Percentiles rank a stretch among this genome's conserved stretches.
These are phyloP conservation scores for Elmis aenea DNA, from an alignment of 2,888 invertebrate genomes.

Conservation along the genomic window DNA sequence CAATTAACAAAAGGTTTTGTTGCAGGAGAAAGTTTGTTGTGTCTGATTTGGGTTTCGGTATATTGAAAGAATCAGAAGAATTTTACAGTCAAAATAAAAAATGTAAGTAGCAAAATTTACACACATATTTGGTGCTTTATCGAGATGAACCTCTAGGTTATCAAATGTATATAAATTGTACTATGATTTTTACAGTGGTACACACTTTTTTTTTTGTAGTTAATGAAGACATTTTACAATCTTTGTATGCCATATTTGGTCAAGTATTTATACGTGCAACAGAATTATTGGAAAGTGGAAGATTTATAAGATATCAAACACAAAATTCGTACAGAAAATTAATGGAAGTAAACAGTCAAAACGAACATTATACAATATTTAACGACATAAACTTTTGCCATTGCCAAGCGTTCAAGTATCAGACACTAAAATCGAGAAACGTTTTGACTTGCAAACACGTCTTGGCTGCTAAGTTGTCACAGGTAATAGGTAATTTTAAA, in stretches of 20 bases:
- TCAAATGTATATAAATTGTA: too few relatives aligned
- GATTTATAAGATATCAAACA: conserved; percentile 50
- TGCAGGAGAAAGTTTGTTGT: too few relatives aligned
- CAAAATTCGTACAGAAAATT: conserved; percentile 46
- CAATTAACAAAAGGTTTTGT: too few relatives aligned
- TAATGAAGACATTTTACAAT: conserved; percentile 52
- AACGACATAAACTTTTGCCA: conserved; percentile 63
- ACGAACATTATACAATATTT: conserved; percentile 58
- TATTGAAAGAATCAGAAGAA: conserved; percentile 27
- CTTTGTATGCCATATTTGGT: conserved; percentile 57
- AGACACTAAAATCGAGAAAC: conserved; percentile 52
- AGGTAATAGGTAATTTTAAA: conserved; percentile 44
- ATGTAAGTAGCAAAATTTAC: conserved; percentile 25
- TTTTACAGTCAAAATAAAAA: conserved; percentile 23
- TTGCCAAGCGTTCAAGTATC: conserved; percentile 56
- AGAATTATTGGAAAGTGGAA: conserved; percentile 57
- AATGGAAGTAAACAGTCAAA: conserved; percentile 56
- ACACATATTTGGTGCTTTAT: too few relatives aligned
- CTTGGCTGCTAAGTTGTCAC: conserved; percentile 57
- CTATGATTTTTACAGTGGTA: conserved; percentile 6
- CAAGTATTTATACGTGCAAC: conserved; percentile 54
- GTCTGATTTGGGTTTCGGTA: too few relatives aligned
- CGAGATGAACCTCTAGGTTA: too few relatives aligned
- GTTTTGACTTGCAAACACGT: conserved; percentile 64
- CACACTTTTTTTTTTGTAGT: conserved; percentile 45